Percentiles rank a stretch among this genome's conserved stretches.
Conservation (phyloP, 2,113 vertebrate species). For the Hyperopisus bebe region DNA sequence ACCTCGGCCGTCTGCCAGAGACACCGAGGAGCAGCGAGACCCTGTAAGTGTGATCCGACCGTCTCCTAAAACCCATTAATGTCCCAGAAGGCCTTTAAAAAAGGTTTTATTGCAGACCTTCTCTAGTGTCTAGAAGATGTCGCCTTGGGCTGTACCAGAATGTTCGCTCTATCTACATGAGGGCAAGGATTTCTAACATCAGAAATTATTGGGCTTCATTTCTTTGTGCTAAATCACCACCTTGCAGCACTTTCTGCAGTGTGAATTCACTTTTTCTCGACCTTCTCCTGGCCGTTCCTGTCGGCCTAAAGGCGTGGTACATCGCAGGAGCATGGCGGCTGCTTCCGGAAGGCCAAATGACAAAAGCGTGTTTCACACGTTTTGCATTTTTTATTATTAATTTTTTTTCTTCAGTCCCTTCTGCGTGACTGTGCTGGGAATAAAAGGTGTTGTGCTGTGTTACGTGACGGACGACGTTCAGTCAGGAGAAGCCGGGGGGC, state of each 20-base stretch:
- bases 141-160: neutral
- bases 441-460: neutral
- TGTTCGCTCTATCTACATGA: neutral
- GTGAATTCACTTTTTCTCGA: neutral
- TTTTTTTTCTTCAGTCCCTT: conserved; percentile 18
- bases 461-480: neutral
- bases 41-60: conserved; percentile 58
- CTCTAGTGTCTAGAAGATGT: neutral
- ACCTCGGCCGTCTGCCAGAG: conserved; percentile 60
- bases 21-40: conserved; percentile 77
- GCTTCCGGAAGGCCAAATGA: neutral
- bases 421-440: too few relatives aligned
- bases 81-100: neutral
- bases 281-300: neutral
- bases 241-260: neutral
- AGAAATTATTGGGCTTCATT: neutral
- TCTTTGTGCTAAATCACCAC: neutral
- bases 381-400: neutral
- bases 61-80: neutral
- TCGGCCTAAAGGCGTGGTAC: neutral
- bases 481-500: neutral
- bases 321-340: neutral
- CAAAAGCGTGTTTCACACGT: neutral
- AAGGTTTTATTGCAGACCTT: neutral
- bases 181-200: neutral